Conservation (phyloP, 1,140 invertebrate genomes). For the Diplogasteroides magnus region DNA sequence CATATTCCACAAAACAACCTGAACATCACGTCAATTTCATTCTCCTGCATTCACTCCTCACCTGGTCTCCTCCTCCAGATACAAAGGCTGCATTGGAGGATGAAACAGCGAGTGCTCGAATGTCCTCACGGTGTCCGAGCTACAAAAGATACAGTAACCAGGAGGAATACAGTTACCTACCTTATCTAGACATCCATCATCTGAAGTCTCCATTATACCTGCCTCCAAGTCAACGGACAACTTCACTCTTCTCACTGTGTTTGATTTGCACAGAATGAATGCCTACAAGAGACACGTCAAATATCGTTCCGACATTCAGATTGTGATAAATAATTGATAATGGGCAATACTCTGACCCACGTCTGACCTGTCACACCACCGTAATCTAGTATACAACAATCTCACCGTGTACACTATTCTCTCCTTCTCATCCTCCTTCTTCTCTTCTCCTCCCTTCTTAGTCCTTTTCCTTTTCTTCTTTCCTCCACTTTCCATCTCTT, state of each 20-base stretch:
- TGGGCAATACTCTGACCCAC: no score
- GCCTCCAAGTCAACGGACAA: slow-evolving; percentile 36
- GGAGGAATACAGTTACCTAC: slow-evolving; percentile 63
- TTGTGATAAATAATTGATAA: background rate
- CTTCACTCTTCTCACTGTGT: slow-evolving; percentile 55
- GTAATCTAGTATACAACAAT: no score
- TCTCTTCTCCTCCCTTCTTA: background rate
- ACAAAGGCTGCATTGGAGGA: slow-evolving; percentile 66
- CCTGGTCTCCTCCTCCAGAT: slow-evolving; percentile 35
- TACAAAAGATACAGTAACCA: slow-evolving; percentile 33
- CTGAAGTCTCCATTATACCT: slow-evolving; percentile 25
- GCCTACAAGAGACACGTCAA: slow-evolving; percentile 52
- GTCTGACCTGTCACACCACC: no score
- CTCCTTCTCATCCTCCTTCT: background rate
- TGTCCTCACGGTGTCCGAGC: slow-evolving; percentile 80
- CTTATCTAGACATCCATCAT: slow-evolving; percentile 47
- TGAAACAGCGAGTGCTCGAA: slow-evolving; percentile 78
- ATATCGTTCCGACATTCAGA: background rate
- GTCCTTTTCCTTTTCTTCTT: background rate
- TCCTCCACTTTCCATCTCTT: background rate
- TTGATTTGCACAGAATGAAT: slow-evolving; percentile 57
- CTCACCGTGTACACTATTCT: background rate
- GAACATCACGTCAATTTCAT: background rate
- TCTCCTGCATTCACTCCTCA: no score
- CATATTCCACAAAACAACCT: slow-evolving; percentile 24